These are phyloP conservation scores for Theocolax elegans DNA, from an alignment of 1,140 invertebrate genomes.

Conservation along the genomic window DNA sequence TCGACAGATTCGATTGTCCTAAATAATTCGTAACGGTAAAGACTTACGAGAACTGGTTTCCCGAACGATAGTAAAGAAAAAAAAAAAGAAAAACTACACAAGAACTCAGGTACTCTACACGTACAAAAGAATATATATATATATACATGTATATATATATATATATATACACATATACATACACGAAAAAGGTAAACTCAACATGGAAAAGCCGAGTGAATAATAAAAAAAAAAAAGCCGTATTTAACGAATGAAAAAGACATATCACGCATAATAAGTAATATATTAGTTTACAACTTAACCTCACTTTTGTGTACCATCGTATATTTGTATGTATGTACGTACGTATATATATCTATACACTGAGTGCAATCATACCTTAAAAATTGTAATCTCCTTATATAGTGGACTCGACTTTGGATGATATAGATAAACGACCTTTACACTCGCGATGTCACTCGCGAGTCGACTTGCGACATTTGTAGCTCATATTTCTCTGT, in stretches of 20 bases:
- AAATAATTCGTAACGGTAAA: constrained; percentile 30
- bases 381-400: too few relatives aligned
- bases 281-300: neutral
- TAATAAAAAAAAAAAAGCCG: neutral
- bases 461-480: neutral
- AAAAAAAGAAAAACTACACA: too few relatives aligned
- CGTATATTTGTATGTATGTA: neutral
- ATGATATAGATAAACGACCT: neutral
- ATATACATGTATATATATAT: neutral
- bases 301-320: neutral
- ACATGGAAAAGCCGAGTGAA: neutral
- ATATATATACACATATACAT: neutral
- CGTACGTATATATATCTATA: neutral
- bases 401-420: neutral
- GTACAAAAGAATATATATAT: constrained; percentile 28
- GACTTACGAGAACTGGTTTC: constrained; percentile 21
- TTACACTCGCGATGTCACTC: constrained; percentile 4
- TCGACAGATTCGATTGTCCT: neutral
- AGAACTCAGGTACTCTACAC: too few relatives aligned
- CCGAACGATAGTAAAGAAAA: too few relatives aligned
- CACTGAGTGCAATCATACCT: neutral
- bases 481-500: constrained; percentile 1
- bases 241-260: too few relatives aligned
- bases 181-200: neutral
- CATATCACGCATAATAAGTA: too few relatives aligned